These are phyloP conservation scores for Echinometra lucunter DNA, from an alignment of 53 echinoderm and acorn worm genomes.

Conservation along the genomic window DNA sequence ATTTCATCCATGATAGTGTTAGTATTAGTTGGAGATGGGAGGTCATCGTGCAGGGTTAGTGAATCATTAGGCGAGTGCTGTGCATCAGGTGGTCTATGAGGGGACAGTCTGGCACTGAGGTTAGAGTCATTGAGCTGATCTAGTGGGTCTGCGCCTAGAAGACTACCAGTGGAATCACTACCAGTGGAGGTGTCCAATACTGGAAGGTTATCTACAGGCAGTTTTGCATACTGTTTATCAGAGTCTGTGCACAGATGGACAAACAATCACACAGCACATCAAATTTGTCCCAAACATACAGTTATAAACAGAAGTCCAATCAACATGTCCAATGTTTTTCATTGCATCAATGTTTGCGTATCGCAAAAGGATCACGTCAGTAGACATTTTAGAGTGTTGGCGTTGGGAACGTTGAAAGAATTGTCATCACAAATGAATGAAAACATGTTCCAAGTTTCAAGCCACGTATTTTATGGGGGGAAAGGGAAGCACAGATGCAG, in stretches of 20 bases:
- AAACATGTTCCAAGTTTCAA: neutral
- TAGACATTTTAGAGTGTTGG: neutral
- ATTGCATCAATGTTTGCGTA: neutral
- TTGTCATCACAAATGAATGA: neutral
- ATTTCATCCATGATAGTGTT: conserved; percentile 4
- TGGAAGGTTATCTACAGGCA: neutral
- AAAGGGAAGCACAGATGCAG: neutral
- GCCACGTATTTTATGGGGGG: neutral
- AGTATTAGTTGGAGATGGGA: conserved; percentile 49
- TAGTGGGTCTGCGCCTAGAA: conserved; percentile 51
- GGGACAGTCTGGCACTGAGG: conserved; percentile 11
- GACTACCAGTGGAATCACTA: conserved; percentile 65
- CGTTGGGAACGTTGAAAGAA: neutral
- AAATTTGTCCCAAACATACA: neutral
- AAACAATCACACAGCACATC: conserved; percentile 38
- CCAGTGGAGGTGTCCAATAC: neutral
- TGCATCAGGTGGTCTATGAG: conserved; percentile 19
- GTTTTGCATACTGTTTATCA: neutral
- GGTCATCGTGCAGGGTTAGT: conserved; percentile 40
- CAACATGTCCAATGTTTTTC: neutral
- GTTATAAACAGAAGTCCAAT: neutral
- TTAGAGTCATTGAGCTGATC: conserved; percentile 23
- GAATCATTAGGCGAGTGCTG: neutral
- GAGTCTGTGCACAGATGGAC: conserved; percentile 11
- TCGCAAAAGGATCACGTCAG: too few species aligned